phyloP scores from a whole-genome alignment of 2,113 vertebrate species.

The Antechinus stuartii region DNA sequence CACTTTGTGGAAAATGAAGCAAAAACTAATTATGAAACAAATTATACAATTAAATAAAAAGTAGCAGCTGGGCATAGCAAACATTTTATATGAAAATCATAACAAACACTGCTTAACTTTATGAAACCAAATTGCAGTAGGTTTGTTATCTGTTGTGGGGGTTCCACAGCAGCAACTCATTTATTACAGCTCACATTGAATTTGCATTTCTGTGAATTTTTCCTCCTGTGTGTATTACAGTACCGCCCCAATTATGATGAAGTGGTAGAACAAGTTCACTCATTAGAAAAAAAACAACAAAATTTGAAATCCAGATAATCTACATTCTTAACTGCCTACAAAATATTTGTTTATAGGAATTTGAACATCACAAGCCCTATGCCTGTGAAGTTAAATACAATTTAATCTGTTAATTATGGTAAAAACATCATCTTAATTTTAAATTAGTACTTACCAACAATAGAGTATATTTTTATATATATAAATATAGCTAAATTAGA shows the following conservation, averaged over 20 bases:
- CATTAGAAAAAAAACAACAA: slow-evolving; percentile 6
- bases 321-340: background rate
- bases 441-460: background rate
- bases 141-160: background rate
- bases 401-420: background rate
- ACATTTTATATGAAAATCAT: slow-evolving; percentile 50
- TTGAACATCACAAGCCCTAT: background rate
- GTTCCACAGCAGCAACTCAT: background rate
- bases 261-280: background rate
- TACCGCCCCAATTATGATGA: background rate
- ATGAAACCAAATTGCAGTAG: slow-evolving; percentile 28
- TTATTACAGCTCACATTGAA: background rate
- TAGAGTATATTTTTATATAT: background rate
- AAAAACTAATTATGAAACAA: slow-evolving; percentile 56
- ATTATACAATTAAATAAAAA: slow-evolving; percentile 53
- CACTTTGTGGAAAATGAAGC: slow-evolving; percentile 60
- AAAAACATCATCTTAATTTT: background rate
- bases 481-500: background rate
- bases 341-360: slow-evolving; percentile 33
- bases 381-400: background rate
- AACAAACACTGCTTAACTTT: slow-evolving; percentile 16
- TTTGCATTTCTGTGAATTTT: slow-evolving; percentile 35
- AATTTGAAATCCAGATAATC: slow-evolving; percentile 8
- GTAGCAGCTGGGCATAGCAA: slow-evolving; percentile 39
- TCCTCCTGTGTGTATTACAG: slow-evolving; percentile 8